Evolutionary conservation across 2,888 invertebrate genomes (phyloP).

Genomic region (Drosophila anceps): DNA sequence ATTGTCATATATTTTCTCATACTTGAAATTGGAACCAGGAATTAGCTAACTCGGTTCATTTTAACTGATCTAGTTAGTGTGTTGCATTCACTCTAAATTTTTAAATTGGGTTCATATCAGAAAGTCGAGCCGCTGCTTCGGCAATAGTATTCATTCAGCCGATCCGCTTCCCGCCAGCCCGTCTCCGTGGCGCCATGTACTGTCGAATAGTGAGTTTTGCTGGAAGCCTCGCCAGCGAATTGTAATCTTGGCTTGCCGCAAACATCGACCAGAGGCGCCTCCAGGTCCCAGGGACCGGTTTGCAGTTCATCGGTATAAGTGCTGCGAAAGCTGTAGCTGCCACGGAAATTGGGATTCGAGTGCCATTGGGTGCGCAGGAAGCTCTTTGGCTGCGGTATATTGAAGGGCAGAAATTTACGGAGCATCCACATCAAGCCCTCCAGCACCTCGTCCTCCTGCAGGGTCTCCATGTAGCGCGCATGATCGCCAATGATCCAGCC

Average conservation of each 20-base stretch:
- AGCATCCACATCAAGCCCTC: slow-evolving; percentile 73
- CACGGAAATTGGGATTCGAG: slow-evolving; percentile 87
- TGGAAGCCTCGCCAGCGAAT: slow-evolving; percentile 90
- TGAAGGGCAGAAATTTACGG: slow-evolving; percentile 70
- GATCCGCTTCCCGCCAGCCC: slow-evolving; percentile 90
- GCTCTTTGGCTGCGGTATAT: slow-evolving; percentile 65
- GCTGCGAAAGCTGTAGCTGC: slow-evolving; percentile 89
- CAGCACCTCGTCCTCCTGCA: slow-evolving; percentile 86
- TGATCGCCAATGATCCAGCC: slow-evolving; percentile 89
- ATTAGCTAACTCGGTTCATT: slow-evolving; percentile 5
- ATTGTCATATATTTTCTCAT: slow-evolving; percentile 2
- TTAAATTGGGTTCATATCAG: not conserved
- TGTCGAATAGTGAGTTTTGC: slow-evolving; percentile 88
- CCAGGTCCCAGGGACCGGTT: slow-evolving; percentile 86
- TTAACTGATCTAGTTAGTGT: not conserved
- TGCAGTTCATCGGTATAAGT: slow-evolving; percentile 87
- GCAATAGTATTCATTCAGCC: slow-evolving; percentile 85
- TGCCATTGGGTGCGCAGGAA: slow-evolving; percentile 88
- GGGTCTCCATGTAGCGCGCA: slow-evolving; percentile 87
- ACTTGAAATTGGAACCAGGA: slow-evolving; percentile 6
- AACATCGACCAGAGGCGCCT: slow-evolving; percentile 85
- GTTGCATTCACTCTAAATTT: not conserved
- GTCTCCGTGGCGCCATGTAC: slow-evolving; percentile 91
- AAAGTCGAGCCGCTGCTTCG: not conserved
- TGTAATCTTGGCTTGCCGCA: slow-evolving; percentile 86